A percentile compares a stretch with the other conserved stretches of the same genome.
Evolutionary conservation across 2,888 invertebrate species (phyloP).

Genomic region (Epinotia brunnichana): DNA sequence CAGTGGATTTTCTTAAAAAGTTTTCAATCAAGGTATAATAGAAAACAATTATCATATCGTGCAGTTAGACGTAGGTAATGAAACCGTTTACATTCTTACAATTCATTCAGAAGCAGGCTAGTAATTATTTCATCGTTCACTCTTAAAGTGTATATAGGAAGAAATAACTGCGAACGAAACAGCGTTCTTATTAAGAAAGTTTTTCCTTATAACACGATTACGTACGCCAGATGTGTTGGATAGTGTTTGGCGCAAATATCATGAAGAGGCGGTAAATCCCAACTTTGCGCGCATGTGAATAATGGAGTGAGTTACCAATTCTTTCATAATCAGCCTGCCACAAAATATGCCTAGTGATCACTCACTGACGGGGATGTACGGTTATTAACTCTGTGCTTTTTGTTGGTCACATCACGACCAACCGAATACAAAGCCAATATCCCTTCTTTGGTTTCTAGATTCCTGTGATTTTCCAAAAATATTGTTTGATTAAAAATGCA

Average conservation of each 20-base stretch:
- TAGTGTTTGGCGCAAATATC: constrained; percentile 69
- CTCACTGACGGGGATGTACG: constrained; percentile 5
- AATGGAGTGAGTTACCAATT: constrained; percentile 42
- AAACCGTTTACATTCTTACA: constrained; percentile 8
- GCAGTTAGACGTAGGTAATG: constrained; percentile 2
- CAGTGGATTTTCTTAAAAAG: too few species aligned
- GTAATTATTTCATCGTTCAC: constrained; percentile 65
- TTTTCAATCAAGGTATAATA: too few species aligned
- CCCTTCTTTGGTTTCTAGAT: neutral
- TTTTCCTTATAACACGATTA: constrained; percentile 82
- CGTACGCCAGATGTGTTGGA: constrained; percentile 79
- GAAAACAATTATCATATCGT: neutral
- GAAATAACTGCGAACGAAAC: constrained; percentile 68
- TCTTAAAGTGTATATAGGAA: constrained; percentile 57
- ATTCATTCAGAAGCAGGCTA: constrained; percentile 45
- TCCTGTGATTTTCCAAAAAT: too few species aligned
- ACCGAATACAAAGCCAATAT: neutral
- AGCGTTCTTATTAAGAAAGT: constrained; percentile 81
- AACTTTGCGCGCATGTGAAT: constrained; percentile 41
- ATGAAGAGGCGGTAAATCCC: constrained; percentile 50
- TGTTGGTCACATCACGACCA: neutral
- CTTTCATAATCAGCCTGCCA: constrained; percentile 37
- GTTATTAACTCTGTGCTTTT: constrained; percentile 10
- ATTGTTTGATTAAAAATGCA: too few species aligned
- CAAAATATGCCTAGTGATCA: constrained; percentile 25